Base-by-base conservation (phyloP, 1,140 invertebrate species). In the Heliconius hewitsoni region DNA sequence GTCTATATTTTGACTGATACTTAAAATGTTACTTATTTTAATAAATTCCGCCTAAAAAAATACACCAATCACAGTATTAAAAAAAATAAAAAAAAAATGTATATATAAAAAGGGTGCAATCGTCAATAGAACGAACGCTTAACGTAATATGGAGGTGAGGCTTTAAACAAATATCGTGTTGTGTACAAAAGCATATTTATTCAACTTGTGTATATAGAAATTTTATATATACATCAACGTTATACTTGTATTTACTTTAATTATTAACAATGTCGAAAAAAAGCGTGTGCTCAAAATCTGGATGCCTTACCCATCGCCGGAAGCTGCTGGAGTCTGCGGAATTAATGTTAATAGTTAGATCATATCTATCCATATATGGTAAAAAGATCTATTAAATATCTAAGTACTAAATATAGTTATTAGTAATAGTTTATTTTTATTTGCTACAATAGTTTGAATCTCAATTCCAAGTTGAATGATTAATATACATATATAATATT, bases 161-260 rank as follows among this genome's bases (percentile, higher is more conserved):
- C 86, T 84, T 85, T 86, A 91, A 89, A 90, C 85, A 93, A 91
- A 89, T 87, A 89, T 83, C 82, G 86, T 87, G 16, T 87, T 90
- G 84, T 88, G 83, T 86, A 85, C 80, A 70, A 90, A 52, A 91
- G 88, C 87, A 84, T 87, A 81, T 93, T 91, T 93, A 91, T 91
- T 91, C 77, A 86, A 87, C 77, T 77, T 85, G 81, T 89, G 82
- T 87, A 89, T 84, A 90, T 85, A 91, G 77, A 83, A 76, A 86
- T 86, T 83, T 83, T 83, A 79, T 66, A 83, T 90, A 88, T 73
- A 89, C 81, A 85, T 83, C 80, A 71, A 70, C 66, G 71, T 85
- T 87, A 85, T 84, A 86, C 83, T 83, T 87, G 82, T 84, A 82
- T 83, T 81, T 81, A 80, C 77, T 87, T 84, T 81, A 84, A 85